phyloP scores from a whole-genome alignment of 2,888 invertebrate genomes.

The Fragum fragum region DNA sequence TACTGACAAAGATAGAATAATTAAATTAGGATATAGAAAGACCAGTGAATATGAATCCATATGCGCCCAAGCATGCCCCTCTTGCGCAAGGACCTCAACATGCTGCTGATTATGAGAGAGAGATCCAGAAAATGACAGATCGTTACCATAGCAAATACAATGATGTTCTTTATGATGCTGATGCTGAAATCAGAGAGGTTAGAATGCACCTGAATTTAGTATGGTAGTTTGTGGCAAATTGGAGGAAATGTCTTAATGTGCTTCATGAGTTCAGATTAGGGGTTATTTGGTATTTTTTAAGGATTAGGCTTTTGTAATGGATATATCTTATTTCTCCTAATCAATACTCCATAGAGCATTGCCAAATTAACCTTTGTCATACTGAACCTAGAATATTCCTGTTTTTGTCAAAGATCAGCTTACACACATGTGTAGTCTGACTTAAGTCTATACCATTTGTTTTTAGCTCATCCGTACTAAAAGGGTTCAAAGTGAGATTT shows the following conservation, averaged over 20 bases:
- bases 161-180: slow-evolving; percentile 51
- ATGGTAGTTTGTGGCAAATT: background rate
- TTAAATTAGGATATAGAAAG: background rate
- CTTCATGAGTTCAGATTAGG: background rate
- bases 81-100: slow-evolving; percentile 52
- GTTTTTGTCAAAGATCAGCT: too few species aligned
- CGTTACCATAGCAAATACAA: slow-evolving; percentile 65
- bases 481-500: too few species aligned
- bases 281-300: too few species aligned
- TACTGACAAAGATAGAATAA: background rate
- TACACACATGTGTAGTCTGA: too few species aligned
- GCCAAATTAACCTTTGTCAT: too few species aligned
- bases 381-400: too few species aligned
- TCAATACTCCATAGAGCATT: too few species aligned
- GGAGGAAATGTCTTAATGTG: background rate
- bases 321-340: too few species aligned
- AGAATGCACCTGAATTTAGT: background rate
- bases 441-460: too few species aligned
- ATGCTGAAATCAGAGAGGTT: slow-evolving; percentile 46
- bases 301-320: too few species aligned
- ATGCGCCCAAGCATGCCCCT: slow-evolving; percentile 25
- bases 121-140: slow-evolving; percentile 66
- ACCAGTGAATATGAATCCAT: slow-evolving; percentile 25
- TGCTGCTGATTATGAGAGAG: slow-evolving; percentile 51
- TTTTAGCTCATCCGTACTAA: too few species aligned